Evolutionary conservation across 1,140 invertebrate species (phyloP), one percentile per base, ranked within the genome.

Genomic region (Steinernema feltiae): DNA sequence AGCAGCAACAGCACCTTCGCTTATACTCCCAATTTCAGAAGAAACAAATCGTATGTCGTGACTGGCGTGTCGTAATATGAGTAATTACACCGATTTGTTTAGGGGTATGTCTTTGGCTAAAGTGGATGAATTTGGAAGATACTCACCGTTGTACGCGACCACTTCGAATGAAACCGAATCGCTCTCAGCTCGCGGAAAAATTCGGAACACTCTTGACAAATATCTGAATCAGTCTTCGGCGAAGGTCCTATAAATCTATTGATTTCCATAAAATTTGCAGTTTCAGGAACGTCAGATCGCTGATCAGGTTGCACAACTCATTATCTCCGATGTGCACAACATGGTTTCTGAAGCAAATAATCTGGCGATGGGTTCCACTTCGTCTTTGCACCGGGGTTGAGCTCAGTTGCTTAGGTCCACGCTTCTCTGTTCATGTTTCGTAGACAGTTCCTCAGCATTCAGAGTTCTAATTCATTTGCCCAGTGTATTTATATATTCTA

Each of bases 21-120:
- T 7, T 7, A 7, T 7, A 41, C 35, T 41, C 7, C 53, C 12
- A 3, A 63, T 21, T 63, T 63, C 53, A 7, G 53, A 15, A 63
- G 53, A 63, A 63, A 63, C 53, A 12, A 21, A 63, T 63, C 53
- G 53, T 63, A 63, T 7, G 41, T 46, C n/a, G 41, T 7, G 53
- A 63, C 7, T 15, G 12, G 24, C 15, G 53, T n/a, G 15, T 63
- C 12, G 53, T 7, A n/a, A 15, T 63, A 63, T 21, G n/a, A 63
- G 53, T 63, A 63, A n/a, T 63, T 21, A n/a, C n/a, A n/a, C 35
- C 35, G 35, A 7, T 7, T 41, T 41, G 18, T 18, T 63, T 63
- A 63, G 53, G 53, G 53, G 53, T 63, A 63, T 63, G 53, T 63
- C 53, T 27, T 63, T 63, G 24, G 53, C 53, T 7, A 63, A 27